Evolutionary conservation across 2,113 vertebrate genomes (phyloP), one percentile per base, ranked within the genome.

Genomic region (Marmota monax): DNA sequence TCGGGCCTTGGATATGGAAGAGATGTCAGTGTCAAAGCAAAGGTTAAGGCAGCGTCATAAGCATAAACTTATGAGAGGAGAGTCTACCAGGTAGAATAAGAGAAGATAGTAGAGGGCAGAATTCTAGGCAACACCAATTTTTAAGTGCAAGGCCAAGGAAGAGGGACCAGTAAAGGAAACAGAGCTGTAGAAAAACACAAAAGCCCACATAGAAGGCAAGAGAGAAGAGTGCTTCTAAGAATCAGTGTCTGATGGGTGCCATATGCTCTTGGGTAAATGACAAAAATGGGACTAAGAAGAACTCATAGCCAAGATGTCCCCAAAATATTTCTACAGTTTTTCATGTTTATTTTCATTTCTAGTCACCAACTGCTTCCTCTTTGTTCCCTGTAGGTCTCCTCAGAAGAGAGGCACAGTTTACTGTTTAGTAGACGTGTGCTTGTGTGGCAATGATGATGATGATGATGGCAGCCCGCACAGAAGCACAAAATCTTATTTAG

Each of bases 401-500:
- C 78, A 69, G 27, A 56, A 69, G n/a, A 95, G 18, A 89, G 17
- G 13, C 34, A 65, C 20, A 20, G 42, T 72, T 95, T 61, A 53
- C 45, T 80, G 45, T 53, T 45, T 39, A 79, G 53, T 45, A 76
- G 51, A 45, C 32, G 25, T 8, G 61, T 48, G 10, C 85, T 87
- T 23, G 4, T 42, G 39, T n/a, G 39, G 5, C 25, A 42, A 69
- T 53, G 73, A 51, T 51, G 48, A 76, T 42, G 45, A n/a, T 25
- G n/a, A 29, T 1, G 14, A 20, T 42, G 65, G 58, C 3, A 37
- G 45, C 9, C 58, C 39, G 22, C 61, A 65, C 27, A 48, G 78
- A 90, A 78, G 45, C 61, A 63, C 90, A 76, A 69, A 37, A 61
- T 37, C 82, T 85, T 86, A 32, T 82, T 95, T 65, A 86, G 37